Percentiles rank a stretch among this genome's conserved stretches.
These are phyloP conservation scores for Mormyrus proboscirostris DNA, from an alignment of 2,797 vertebrate species.

Conservation along the genomic window DNA sequence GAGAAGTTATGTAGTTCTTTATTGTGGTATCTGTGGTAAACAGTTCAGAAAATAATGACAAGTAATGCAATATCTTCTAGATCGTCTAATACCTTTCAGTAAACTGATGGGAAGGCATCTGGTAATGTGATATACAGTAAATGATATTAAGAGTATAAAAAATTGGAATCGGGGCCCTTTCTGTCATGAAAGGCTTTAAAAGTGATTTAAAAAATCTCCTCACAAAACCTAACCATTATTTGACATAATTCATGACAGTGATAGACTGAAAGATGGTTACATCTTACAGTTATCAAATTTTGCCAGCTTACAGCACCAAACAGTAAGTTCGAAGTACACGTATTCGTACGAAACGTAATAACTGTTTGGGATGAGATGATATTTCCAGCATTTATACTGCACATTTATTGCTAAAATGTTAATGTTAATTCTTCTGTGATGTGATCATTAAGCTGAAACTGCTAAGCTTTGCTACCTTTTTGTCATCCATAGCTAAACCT, in stretches of 20 bases:
- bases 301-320: not conserved
- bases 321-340: not conserved
- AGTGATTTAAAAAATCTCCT: not conserved
- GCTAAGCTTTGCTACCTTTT: not conserved
- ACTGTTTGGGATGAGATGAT: not conserved
- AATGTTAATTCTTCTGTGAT: not conserved
- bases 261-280: not conserved
- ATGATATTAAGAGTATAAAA: not conserved
- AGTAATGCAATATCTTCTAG: not conserved
- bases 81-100: not conserved
- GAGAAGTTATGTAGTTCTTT: not conserved
- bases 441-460: not conserved
- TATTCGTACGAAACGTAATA: not conserved
- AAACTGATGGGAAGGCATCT: not conserved
- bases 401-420: not conserved
- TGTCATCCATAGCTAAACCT: not conserved
- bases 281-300: not conserved
- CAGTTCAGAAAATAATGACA: not conserved
- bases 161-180: not conserved
- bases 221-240: not conserved
- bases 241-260: not conserved
- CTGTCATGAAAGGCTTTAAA: not conserved
- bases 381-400: not conserved
- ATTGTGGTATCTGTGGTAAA: not conserved
- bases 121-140: not conserved